These are phyloP conservation scores for Diadegma fenestrale DNA, from an alignment of 2,888 invertebrate genomes.

Conservation along the genomic window DNA sequence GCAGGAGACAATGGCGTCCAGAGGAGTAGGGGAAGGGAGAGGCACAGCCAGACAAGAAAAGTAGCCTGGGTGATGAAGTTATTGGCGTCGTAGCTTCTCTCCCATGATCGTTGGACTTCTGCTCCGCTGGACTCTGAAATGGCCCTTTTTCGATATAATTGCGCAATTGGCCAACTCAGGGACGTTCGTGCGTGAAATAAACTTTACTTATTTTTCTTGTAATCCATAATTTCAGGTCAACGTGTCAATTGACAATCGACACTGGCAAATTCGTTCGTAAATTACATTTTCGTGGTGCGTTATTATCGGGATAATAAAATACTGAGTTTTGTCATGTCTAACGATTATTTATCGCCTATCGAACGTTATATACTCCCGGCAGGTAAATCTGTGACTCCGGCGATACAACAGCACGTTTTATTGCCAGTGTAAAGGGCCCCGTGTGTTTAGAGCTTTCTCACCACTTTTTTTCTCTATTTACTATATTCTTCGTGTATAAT, in stretches of 20 bases:
- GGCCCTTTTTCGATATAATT: background rate
- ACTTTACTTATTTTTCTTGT: background rate
- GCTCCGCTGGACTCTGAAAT: constrained; percentile 8
- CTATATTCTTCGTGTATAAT: constrained; percentile 36
- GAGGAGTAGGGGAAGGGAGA: constrained; percentile 29
- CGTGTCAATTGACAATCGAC: background rate
- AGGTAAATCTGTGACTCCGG: constrained; percentile 22
- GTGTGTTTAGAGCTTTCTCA: constrained; percentile 37
- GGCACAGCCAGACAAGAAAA: constrained; percentile 55
- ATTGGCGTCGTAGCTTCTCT: constrained; percentile 49
- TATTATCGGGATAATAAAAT: background rate
- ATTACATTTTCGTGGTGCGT: background rate
- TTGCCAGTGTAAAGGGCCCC: constrained; percentile 70
- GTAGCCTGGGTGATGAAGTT: constrained; percentile 57
- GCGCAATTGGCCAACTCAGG: background rate
- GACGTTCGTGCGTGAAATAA: background rate
- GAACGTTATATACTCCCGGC: constrained; percentile 8
- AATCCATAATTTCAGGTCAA: background rate
- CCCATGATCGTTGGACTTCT: constrained; percentile 2
- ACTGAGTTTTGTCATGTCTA: background rate
- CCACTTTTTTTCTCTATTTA: constrained; percentile 10
- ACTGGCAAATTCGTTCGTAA: background rate
- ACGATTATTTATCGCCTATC: constrained; percentile 7
- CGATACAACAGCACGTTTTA: constrained; percentile 59
- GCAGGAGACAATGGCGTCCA: constrained; percentile 42